Base-by-base conservation (phyloP, 2,888 invertebrate species). In the Plusia festucae region DNA sequence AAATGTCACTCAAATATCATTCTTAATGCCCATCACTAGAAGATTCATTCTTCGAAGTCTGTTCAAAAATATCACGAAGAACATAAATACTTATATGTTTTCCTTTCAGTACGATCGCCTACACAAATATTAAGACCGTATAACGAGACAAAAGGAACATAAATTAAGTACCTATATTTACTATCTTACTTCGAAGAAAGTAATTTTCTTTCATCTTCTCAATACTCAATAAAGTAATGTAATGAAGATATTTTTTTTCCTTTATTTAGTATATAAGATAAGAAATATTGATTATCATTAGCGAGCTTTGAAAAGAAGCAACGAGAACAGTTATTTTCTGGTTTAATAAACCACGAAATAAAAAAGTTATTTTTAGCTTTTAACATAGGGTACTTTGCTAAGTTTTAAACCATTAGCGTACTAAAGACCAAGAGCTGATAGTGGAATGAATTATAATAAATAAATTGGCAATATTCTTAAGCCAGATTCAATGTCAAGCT, bases 221-320 rank as follows among this genome's bases (percentile, higher is more conserved):
- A 56, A 16, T 24, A n/a, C 52, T 24, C 32, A 71, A 59, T 67
- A 55, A 66, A 72, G 54, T 56, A 46, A 8, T 61, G 20, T 58
- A 72, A 62, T 62, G 55, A 62, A 62, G 53, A 62, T 34, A 51
- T 49, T 49, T 46, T 44, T 49, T 63, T 22, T 53, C 32, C 20
- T 46, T 60, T 60, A 49, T 56, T 67, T 61, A 20, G 16, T 55
- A 67, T 18, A 53, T 51, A 51, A 56, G 49, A 30, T 46, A 30
- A n/a, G 55, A 63, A 60, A 59, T 0, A 46, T 63, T 46, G 55
- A 22, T 44, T 60, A 63, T 58, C 27, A 46, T 54, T 70, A 32
- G 24, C 24, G 51, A 44, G 24, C 24, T 27, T 61, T 59, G 8
- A 34, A 20, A 22, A 24, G 32, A 16, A 15, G 30, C 61, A 61